These are phyloP conservation scores for Erethizon dorsatum DNA, from an alignment of 2,797 vertebrate genomes.

Conservation along the genomic window DNA sequence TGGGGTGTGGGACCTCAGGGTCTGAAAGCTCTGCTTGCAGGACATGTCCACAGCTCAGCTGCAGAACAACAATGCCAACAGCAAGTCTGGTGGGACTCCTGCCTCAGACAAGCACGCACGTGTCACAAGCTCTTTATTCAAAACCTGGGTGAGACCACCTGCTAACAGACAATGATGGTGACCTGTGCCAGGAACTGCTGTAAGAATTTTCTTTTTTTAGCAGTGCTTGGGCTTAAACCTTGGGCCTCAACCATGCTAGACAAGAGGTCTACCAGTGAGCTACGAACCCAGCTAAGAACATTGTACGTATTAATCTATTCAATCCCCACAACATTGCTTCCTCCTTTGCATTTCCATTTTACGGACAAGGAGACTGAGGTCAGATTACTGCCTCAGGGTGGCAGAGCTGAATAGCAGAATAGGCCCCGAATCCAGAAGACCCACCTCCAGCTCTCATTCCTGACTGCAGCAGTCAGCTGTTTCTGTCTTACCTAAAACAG, in stretches of 20 bases:
- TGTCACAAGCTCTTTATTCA: background rate
- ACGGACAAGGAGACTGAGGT: background rate
- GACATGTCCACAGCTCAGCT: background rate
- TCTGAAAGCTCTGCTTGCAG: background rate
- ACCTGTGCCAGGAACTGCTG: fast-evolving
- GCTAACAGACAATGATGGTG: background rate
- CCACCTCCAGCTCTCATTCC: background rate
- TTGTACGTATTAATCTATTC: background rate
- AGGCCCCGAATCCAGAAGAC: background rate
- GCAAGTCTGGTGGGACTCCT: too few relatives aligned
- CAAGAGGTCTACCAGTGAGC: background rate
- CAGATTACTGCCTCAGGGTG: background rate
- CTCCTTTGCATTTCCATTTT: background rate
- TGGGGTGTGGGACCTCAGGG: fast-evolving
- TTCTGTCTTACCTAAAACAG: background rate
- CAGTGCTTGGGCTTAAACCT: background rate
- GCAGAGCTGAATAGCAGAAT: background rate
- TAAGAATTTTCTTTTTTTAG: too few relatives aligned
- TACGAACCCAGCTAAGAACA: too few relatives aligned
- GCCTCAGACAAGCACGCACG: too few relatives aligned
- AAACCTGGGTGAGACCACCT: background rate
- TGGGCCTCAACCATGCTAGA: background rate
- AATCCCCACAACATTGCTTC: background rate
- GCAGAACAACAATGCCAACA: background rate
- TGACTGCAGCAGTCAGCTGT: background rate